Conservation (phyloP, 2,797 vertebrate species). For the Macropus fuliginosus region DNA sequence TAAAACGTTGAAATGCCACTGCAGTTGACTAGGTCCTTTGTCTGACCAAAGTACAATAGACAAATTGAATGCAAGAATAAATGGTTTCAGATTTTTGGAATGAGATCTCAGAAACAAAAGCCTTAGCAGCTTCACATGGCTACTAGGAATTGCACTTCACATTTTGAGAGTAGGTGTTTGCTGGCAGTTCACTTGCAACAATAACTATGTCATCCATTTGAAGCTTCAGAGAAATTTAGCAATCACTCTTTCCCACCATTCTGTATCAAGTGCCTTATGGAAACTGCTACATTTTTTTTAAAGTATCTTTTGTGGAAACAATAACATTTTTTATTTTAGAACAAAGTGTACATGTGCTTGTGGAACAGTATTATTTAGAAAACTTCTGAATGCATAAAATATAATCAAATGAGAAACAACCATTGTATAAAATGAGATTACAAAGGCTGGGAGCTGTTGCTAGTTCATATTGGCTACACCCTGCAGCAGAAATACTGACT, state of each 20-base stretch:
- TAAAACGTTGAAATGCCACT: slow-evolving; percentile 69
- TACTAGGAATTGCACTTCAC: slow-evolving; percentile 20
- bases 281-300: slow-evolving; percentile 56
- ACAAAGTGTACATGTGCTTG: slow-evolving; percentile 42
- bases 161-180: slow-evolving; percentile 27
- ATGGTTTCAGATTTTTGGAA: slow-evolving; percentile 62
- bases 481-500: not conserved
- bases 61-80: slow-evolving; percentile 68
- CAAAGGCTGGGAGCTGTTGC: not conserved
- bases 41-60: slow-evolving; percentile 69
- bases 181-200: not conserved
- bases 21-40: slow-evolving; percentile 72
- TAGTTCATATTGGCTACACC: not conserved
- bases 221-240: slow-evolving; percentile 45
- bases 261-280: slow-evolving; percentile 51
- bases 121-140: slow-evolving; percentile 47
- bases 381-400: slow-evolving; percentile 14
- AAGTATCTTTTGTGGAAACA: slow-evolving; percentile 52
- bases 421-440: not conserved
- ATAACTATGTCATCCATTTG: not conserved
- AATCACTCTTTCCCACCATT: slow-evolving; percentile 50
- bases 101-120: slow-evolving; percentile 43
- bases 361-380: slow-evolving; percentile 52
- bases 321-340: slow-evolving; percentile 42
- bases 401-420: not conserved